These are phyloP conservation scores for Torymus tubicola DNA, from an alignment of 2,888 invertebrate genomes.

Conservation along the genomic window DNA sequence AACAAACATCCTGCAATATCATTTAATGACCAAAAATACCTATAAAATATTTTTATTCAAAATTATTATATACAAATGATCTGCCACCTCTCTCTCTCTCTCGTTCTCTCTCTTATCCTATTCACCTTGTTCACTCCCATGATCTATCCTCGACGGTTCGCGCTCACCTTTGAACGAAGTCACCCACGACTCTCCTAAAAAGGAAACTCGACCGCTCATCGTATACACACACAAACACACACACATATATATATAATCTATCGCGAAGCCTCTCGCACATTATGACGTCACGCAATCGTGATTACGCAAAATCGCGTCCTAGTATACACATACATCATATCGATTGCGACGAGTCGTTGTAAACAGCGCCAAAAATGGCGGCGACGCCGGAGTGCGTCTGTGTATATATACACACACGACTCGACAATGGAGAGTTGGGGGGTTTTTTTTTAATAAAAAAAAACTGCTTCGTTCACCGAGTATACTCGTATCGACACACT, in stretches of 20 bases:
- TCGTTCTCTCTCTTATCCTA: no score
- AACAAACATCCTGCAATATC: no score
- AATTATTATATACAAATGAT: no score
- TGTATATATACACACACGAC: neutral
- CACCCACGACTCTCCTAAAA: conserved; percentile 24
- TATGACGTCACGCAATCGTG: neutral
- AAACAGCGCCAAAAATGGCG: conserved; percentile 31
- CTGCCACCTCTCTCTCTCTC: no score
- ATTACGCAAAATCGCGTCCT: conserved; percentile 35
- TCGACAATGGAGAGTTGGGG: conserved; percentile 7
- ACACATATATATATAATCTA: no score
- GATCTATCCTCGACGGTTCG: neutral
- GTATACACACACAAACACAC: no score
- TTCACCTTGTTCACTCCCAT: no score
- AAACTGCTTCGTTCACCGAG: conserved; percentile 18
- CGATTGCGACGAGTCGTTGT: neutral
- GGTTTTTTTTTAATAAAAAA: neutral
- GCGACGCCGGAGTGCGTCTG: neutral
- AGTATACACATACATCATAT: neutral
- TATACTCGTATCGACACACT: conserved; percentile 14
- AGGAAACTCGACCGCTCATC: neutral
- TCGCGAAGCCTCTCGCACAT: no score
- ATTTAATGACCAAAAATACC: no score
- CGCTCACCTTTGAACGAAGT: neutral
- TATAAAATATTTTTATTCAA: no score